Evolutionary conservation across 2,113 vertebrate species (phyloP).

Genomic region (Ellobius talpinus): DNA sequence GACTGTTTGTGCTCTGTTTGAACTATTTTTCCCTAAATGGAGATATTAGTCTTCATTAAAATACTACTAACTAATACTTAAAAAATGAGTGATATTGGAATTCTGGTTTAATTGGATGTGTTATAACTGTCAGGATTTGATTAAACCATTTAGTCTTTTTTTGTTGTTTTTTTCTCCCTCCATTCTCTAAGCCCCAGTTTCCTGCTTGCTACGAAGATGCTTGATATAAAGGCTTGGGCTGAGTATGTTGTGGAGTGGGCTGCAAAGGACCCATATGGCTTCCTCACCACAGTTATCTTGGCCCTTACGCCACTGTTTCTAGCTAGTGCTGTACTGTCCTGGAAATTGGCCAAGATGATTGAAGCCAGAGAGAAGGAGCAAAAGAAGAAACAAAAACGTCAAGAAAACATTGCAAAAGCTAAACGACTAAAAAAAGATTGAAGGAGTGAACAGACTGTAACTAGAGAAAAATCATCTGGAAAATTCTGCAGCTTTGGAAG

Average conservation of each 20-base stretch:
- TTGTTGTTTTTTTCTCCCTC: not conserved
- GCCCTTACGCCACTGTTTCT: too few relatives aligned
- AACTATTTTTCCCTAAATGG: constrained; percentile 40
- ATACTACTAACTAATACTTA: constrained; percentile 8
- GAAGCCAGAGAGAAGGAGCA: too few relatives aligned
- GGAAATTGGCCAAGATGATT: too few relatives aligned
- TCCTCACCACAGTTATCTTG: too few relatives aligned
- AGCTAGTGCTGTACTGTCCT: too few relatives aligned
- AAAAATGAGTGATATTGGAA: constrained; percentile 41
- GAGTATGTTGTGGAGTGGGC: too few relatives aligned
- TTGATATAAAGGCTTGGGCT: too few relatives aligned
- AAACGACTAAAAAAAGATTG: constrained; percentile 73
- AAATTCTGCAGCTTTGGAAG: constrained; percentile 65
- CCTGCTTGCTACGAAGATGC: constrained; percentile 52
- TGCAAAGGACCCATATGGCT: too few relatives aligned
- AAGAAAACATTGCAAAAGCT: too few relatives aligned
- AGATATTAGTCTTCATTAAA: constrained; percentile 41
- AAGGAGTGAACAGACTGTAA: constrained; percentile 61
- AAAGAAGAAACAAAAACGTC: too few relatives aligned
- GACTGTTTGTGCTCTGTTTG: not conserved
- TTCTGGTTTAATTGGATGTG: constrained; percentile 54
- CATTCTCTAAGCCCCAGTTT: not conserved
- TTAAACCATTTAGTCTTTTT: constrained; percentile 39
- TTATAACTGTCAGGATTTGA: constrained; percentile 54
- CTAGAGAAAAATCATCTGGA: constrained; percentile 44